These are phyloP conservation scores for Nysson spinosus DNA, from an alignment of 2,888 invertebrate species.

Conservation along the genomic window DNA sequence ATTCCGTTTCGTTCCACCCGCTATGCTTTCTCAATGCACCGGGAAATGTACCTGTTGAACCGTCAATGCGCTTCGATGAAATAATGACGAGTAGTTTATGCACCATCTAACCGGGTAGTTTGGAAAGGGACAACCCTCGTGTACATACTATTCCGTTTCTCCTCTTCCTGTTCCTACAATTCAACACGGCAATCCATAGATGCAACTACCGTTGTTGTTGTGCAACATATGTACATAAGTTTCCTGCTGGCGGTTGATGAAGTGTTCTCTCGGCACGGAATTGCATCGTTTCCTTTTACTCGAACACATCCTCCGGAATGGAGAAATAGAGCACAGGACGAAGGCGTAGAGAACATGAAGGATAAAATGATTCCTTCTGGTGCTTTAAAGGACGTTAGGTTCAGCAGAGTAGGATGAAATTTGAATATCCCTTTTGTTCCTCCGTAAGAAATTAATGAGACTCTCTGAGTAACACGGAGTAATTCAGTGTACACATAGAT, in stretches of 20 bases:
- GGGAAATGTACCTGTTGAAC: conserved; percentile 56
- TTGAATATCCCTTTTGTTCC: conserved; percentile 42
- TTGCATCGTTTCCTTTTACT: conserved; percentile 43
- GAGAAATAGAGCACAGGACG: conserved; percentile 13
- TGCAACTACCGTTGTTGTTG: conserved; percentile 22
- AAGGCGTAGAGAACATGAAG: conserved; percentile 15
- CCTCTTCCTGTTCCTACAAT: not conserved
- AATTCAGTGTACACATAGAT: too few relatives aligned
- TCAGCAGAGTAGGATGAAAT: conserved; percentile 32
- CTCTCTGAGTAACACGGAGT: too few relatives aligned
- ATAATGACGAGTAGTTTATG: conserved; percentile 54
- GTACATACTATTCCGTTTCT: not conserved
- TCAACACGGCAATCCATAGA: too few relatives aligned
- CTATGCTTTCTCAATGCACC: conserved; percentile 18
- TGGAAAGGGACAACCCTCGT: not conserved
- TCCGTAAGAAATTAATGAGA: not conserved
- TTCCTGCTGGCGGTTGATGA: conserved; percentile 34
- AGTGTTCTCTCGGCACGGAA: conserved; percentile 50
- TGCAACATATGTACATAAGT: conserved; percentile 23
- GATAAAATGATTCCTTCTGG: conserved; percentile 51
- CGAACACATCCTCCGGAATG: conserved; percentile 18
- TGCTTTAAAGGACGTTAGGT: conserved; percentile 21
- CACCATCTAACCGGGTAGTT: conserved; percentile 4
- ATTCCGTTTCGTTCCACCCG: not conserved
- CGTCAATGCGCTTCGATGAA: conserved; percentile 47